These are phyloP conservation scores for Peromyscus maniculatus DNA, from an alignment of 2,113 vertebrate species.

Conservation along the genomic window DNA sequence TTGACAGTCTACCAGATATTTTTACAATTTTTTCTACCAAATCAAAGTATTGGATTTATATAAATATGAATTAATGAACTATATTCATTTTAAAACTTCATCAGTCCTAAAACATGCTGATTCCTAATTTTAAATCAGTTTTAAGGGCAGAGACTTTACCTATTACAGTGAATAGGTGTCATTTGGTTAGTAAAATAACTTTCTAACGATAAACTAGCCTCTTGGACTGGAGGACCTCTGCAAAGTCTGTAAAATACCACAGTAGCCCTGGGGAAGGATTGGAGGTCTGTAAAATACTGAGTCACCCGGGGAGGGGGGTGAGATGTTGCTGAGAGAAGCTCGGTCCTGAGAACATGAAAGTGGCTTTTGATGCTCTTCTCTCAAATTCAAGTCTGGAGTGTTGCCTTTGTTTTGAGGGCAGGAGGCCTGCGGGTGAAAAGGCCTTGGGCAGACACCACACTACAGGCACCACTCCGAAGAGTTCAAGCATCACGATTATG, in stretches of 20 bases:
- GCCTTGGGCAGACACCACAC: not conserved
- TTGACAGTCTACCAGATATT: constrained; percentile 42
- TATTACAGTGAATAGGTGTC: constrained; percentile 6
- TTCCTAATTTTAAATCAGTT: not conserved
- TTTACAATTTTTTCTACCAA: constrained; percentile 35
- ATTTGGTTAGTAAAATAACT: constrained; percentile 64
- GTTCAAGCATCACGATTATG: not conserved
- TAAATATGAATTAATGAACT: constrained; percentile 44
- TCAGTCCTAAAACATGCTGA: not conserved
- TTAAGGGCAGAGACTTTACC: constrained; percentile 17
- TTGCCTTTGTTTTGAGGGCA: not conserved
- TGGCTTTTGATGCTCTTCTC: not conserved
- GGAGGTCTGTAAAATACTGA: not conserved
- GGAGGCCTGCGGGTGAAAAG: not conserved
- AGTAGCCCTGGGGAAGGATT: not conserved
- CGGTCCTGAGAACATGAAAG: not conserved
- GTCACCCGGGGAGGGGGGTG: not conserved
- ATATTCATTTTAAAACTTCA: not conserved
- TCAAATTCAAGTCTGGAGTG: not conserved
- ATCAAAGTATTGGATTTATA: constrained; percentile 31
- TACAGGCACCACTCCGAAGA: not conserved
- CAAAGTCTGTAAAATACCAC: not conserved
- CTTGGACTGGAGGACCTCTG: not conserved
- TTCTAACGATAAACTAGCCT: constrained; percentile 32
- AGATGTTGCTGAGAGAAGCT: not conserved